A percentile compares a stretch with the other conserved stretches of the same genome.
These are phyloP conservation scores for Caenorhabditis doughertyi DNA, from an alignment of 2,888 invertebrate species.

Conservation along the genomic window DNA sequence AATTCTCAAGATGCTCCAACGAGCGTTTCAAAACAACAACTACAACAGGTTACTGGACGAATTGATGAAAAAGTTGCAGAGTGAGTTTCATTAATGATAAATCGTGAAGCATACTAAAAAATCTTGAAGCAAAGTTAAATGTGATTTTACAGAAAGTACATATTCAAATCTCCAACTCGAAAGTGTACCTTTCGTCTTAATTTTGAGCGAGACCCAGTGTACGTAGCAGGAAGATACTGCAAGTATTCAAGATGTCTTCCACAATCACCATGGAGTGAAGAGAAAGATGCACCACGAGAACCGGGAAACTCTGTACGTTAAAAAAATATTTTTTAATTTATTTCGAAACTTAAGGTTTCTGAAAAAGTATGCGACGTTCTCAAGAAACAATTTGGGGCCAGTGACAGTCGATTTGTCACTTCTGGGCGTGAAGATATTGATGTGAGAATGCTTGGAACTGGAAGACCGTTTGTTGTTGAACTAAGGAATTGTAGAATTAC, in stretches of 20 bases:
- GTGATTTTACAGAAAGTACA: conserved; percentile 68
- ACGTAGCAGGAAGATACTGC: conserved; percentile 87
- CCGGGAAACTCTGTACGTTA: conserved; percentile 71
- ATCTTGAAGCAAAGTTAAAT: too few species aligned
- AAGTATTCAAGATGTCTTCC: conserved; percentile 88
- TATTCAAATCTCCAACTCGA: conserved; percentile 70
- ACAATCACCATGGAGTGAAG: conserved; percentile 92
- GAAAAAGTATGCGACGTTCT: conserved; percentile 77
- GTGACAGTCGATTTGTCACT: conserved; percentile 75
- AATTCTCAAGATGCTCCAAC: conserved; percentile 34
- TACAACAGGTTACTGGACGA: conserved; percentile 63
- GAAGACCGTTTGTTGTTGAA: conserved; percentile 95
- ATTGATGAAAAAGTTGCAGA: conserved; percentile 54
- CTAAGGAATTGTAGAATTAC: conserved; percentile 85
- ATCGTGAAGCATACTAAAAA: neutral
- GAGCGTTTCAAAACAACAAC: conserved; percentile 65
- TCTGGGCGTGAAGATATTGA: conserved; percentile 94
- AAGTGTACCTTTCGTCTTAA: conserved; percentile 69
- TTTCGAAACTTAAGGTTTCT: conserved; percentile 71
- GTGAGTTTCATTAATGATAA: conserved; percentile 26
- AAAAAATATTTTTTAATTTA: conserved; percentile 3
- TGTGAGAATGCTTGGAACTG: conserved; percentile 90
- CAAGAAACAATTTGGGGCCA: conserved; percentile 71
- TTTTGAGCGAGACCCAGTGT: conserved; percentile 79
- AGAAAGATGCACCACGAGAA: conserved; percentile 69